Conservation (phyloP, 2,797 vertebrate species). For the Corythornis leucogaster region DNA sequence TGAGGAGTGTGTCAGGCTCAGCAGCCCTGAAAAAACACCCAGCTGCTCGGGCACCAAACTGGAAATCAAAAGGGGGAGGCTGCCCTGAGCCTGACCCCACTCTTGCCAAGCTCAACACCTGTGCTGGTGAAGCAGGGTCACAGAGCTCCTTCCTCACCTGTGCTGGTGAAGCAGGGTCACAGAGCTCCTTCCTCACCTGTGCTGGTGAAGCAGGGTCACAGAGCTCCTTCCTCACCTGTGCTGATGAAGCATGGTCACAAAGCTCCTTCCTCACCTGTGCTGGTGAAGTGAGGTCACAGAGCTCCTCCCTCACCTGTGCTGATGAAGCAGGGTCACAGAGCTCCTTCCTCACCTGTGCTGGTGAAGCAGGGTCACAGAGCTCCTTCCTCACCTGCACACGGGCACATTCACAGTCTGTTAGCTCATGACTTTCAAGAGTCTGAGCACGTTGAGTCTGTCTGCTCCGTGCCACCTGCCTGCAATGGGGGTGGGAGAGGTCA, state of each 20-base stretch:
- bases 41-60: rapidly evolving
- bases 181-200: too few species aligned
- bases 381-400: not conserved
- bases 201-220: too few species aligned
- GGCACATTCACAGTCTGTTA: not conserved
- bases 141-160: too few species aligned
- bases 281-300: too few species aligned
- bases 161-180: too few species aligned
- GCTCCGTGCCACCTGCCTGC: not conserved
- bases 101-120: not conserved
- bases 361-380: not conserved
- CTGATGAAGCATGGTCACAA: too few species aligned
- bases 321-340: too few species aligned
- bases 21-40: not conserved
- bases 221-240: too few species aligned
- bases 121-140: too few species aligned
- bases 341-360: not conserved
- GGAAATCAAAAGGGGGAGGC: not conserved
- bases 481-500: rapidly evolving
- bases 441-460: not conserved
- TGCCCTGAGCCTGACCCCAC: not conserved
- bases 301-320: too few species aligned
- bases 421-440: not conserved
- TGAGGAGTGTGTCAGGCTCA: not conserved
- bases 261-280: too few species aligned